Evolutionary conservation across 1,140 invertebrate species (phyloP), one percentile per base, ranked within the genome.

Genomic region (Drosophila pruinosa): DNA sequence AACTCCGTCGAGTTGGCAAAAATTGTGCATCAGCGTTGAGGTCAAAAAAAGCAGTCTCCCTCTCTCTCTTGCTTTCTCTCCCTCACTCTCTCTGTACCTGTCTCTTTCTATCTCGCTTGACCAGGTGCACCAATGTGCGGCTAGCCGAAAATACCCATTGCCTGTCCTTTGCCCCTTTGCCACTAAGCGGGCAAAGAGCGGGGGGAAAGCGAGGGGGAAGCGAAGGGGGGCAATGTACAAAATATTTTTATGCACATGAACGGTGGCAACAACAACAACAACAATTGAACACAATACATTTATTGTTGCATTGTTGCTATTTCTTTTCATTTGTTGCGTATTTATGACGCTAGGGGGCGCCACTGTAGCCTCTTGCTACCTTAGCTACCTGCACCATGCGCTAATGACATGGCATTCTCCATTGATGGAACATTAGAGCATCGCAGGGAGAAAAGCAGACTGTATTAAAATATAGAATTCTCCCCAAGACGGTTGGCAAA

Each of bases 261-360:
- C 15, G 52, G 15, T 24, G 58, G 61, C 61, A 54, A 28, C 36
- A 52, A 48, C 17, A 59, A 22, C 45, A 57, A 47, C 41, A 41
- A 5, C 14, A 34, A 12, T 43, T 8, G 48, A 48, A 56, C 7
- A 70, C 59, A 70, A 70, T 70, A 31, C 59, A 41, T 52, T 52
- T 65, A 64, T 81, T 74, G 62, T 64, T 82, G 59, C 67, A 45
- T 67, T 83, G 82, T 83, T 83, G 70, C 78, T 79, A 24, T 54
- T 64, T 81, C 57, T 81, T 75, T 82, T 65, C 38, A 48, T 71
- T 77, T 81, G 72, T 77, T 81, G 78, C 68, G 77, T 81, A 81
- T 81, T 81, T 81, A 81, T 81, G 73, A 72, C 34, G 78, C 73
- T 56, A 43, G 57, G 54, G 47, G 61, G 36, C 45, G 39, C 24